These are phyloP conservation scores for Rallus limicola DNA, from an alignment of 2,113 vertebrate species.

Conservation along the genomic window DNA sequence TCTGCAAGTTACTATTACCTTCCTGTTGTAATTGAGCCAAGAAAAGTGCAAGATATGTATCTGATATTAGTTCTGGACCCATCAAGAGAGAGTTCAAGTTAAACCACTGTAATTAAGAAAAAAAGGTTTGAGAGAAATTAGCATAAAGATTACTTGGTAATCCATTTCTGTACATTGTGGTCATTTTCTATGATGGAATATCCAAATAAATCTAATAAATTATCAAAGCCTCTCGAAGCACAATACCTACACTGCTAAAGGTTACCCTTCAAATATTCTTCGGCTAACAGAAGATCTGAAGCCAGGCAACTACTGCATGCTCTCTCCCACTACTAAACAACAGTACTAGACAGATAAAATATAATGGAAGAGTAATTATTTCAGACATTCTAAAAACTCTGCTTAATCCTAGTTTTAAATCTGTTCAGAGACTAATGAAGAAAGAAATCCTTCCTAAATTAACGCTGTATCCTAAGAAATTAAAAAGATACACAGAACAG, in stretches of 20 bases:
- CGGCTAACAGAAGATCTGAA: neutral
- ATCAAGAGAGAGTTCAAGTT: slow-evolving; percentile 98
- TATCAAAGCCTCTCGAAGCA: neutral
- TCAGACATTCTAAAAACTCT: neutral
- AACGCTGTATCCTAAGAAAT: neutral
- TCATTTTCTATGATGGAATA: slow-evolving; percentile 8
- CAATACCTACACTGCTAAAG: neutral
- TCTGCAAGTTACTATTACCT: slow-evolving; percentile 81
- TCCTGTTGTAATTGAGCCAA: slow-evolving; percentile 98
- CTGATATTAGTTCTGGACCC: slow-evolving; percentile 98
- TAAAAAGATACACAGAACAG: neutral
- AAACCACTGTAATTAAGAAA: slow-evolving; percentile 90
- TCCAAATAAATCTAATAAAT: neutral
- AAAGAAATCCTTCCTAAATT: neutral
- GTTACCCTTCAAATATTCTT: neutral
- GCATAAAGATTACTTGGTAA: neutral
- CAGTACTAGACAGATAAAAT: neutral
- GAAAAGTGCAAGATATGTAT: slow-evolving; percentile 98
- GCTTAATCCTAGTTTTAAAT: neutral
- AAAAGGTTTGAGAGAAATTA: slow-evolving; percentile 61
- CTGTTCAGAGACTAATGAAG: neutral
- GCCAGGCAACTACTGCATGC: neutral
- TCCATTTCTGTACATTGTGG: slow-evolving; percentile 27
- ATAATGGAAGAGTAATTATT: neutral
- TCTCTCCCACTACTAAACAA: neutral